Evolutionary conservation across 2,888 invertebrate species (phyloP).

Genomic region (Rhaphigaster nebulosa): DNA sequence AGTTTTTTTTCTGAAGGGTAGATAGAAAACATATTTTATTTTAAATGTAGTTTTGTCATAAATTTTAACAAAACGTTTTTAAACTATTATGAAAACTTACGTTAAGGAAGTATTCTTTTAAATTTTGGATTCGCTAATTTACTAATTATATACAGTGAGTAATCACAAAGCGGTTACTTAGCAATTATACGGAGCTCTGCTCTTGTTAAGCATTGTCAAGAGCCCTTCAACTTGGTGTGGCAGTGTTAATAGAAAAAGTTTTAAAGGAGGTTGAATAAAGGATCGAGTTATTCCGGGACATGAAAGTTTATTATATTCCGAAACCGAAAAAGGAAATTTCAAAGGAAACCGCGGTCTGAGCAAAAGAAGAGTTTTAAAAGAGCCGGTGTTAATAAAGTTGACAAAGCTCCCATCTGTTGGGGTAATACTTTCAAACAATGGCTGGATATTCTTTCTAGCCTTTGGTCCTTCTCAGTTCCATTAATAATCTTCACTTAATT

Average conservation of each 20-base stretch:
- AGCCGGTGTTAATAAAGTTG: not conserved
- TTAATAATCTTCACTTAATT: not conserved
- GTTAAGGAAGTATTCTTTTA: not conserved
- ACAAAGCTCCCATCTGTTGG: not conserved
- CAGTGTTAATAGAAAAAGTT: not conserved
- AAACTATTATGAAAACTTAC: not conserved
- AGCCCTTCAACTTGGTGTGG: not conserved
- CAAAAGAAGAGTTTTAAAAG: not conserved
- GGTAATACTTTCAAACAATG: not conserved
- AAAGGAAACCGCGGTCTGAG: not conserved
- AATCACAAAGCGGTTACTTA: not conserved
- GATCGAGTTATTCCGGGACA: not conserved
- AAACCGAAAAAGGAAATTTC: constrained; percentile 1
- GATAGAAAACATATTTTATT: too few relatives aligned
- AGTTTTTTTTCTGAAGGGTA: too few relatives aligned
- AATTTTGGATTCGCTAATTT: not conserved
- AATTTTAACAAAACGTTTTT: too few relatives aligned
- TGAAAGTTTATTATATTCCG: not conserved
- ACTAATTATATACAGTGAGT: not conserved
- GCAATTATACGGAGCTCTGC: not conserved
- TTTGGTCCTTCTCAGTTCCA: not conserved
- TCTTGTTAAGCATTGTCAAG: not conserved
- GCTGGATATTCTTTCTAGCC: not conserved
- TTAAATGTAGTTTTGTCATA: too few relatives aligned
- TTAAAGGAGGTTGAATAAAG: not conserved